A percentile compares a stretch with the other conserved stretches of the same genome.
Conservation (phyloP, 2,113 vertebrate species). For the Pelodiscus sinensis region DNA sequence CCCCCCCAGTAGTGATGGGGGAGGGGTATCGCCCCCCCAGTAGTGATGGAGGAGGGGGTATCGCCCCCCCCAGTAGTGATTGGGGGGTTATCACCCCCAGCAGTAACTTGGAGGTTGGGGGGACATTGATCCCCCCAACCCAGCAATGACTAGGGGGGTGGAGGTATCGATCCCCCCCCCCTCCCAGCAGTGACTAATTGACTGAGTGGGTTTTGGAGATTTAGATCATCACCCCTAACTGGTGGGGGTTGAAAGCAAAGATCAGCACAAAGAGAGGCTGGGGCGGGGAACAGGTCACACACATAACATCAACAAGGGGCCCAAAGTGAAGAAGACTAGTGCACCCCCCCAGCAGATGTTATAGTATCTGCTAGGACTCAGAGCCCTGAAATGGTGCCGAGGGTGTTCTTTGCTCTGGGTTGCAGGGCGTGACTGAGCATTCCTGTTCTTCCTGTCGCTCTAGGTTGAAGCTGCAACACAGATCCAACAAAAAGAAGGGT, state of each 20-base stretch:
- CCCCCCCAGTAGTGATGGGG: too few species aligned
- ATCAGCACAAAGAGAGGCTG: not conserved
- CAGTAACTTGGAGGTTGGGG: not conserved
- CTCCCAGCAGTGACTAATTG: not conserved
- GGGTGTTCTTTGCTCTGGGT: not conserved
- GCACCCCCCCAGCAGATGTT: not conserved
- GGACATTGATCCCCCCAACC: not conserved
- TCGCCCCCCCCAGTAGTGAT: too few species aligned
- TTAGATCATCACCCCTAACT: not conserved
- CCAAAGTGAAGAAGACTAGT: not conserved
- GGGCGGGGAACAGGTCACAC: too few species aligned
- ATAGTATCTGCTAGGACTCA: not conserved
- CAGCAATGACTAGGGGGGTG: rapidly evolving
- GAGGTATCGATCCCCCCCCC: not conserved
- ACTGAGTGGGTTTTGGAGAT: not conserved
- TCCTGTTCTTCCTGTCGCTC: not conserved
- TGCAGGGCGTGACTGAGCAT: not conserved
- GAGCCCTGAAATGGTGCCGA: not conserved
- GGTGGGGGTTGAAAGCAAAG: not conserved
- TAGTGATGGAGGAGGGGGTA: rapidly evolving
- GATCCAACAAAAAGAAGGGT: not conserved
- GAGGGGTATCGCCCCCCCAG: too few species aligned
- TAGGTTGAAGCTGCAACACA: not conserved
- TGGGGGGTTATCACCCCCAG: too few species aligned
- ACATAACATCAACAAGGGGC: not conserved